A percentile compares a stretch with the other conserved stretches of the same genome.
Evolutionary conservation across 2,888 invertebrate species (phyloP).

Genomic region (Troglohyphantes excavatus): DNA sequence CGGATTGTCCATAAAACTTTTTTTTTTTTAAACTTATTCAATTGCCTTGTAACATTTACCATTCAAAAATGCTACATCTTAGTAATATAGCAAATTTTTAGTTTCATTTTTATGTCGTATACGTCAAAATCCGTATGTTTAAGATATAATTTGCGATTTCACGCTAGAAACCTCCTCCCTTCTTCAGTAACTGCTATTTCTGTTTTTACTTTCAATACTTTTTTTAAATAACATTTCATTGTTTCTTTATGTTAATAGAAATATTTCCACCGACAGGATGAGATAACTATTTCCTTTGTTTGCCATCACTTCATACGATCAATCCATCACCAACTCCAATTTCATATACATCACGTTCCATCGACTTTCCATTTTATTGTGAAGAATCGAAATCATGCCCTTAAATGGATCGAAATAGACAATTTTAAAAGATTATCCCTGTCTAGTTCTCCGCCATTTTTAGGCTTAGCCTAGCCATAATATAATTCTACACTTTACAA

Average conservation of each 20-base stretch:
- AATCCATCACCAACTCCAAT: background rate
- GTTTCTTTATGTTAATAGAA: background rate
- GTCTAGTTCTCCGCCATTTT: background rate
- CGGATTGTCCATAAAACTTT: no score
- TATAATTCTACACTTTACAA: conserved; percentile 12
- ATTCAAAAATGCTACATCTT: no score
- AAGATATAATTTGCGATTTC: no score
- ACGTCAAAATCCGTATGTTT: no score
- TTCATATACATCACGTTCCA: background rate
- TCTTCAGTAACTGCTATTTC: no score
- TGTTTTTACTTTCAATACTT: no score
- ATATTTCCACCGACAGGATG: background rate
- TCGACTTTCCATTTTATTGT: background rate
- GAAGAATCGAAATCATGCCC: background rate
- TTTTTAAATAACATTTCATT: background rate
- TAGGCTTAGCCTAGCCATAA: background rate
- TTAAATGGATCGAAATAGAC: background rate
- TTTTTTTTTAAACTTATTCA: no score
- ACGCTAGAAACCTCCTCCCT: no score
- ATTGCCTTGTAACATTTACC: no score
- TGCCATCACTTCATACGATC: background rate
- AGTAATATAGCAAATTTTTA: no score
- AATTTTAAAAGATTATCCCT: background rate
- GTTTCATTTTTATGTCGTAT: no score
- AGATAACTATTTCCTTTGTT: background rate